These are phyloP conservation scores for Podarcis siculus DNA, from an alignment of 2,797 vertebrate genomes.

Conservation along the genomic window DNA sequence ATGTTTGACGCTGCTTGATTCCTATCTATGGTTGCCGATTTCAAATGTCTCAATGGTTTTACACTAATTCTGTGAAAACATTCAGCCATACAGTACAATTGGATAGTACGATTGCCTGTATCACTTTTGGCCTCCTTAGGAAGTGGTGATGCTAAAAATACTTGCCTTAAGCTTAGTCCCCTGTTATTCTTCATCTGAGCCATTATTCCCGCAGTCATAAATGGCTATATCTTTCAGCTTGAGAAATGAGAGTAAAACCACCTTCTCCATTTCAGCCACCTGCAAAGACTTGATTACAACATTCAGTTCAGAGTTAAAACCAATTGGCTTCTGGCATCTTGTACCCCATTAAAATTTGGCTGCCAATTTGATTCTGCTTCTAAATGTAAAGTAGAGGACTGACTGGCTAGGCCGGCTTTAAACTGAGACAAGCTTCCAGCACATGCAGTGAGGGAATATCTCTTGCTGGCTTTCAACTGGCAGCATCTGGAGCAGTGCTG, in stretches of 20 bases:
- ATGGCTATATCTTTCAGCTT: background rate
- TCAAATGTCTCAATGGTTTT: background rate
- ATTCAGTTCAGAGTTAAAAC: background rate
- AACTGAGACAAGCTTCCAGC: background rate
- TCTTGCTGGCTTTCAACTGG: background rate
- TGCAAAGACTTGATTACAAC: background rate
- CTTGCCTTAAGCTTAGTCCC: background rate
- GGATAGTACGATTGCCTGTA: background rate
- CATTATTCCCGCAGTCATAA: background rate
- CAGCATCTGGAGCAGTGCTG: background rate
- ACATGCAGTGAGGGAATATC: background rate
- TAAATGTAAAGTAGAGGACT: background rate
- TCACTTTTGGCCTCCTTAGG: background rate
- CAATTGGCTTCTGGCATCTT: background rate
- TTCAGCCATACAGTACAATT: background rate
- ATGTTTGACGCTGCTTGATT: background rate
- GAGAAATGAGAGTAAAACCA: background rate
- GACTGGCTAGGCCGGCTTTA: background rate
- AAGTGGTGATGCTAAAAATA: background rate
- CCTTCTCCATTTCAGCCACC: background rate
- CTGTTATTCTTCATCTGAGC: background rate
- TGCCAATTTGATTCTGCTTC: background rate
- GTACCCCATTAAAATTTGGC: background rate
- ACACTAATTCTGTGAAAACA: background rate
- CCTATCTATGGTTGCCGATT: background rate